These are phyloP conservation scores for Gymnoscopelus braueri DNA, from an alignment of 2,797 vertebrate species.

Conservation along the genomic window DNA sequence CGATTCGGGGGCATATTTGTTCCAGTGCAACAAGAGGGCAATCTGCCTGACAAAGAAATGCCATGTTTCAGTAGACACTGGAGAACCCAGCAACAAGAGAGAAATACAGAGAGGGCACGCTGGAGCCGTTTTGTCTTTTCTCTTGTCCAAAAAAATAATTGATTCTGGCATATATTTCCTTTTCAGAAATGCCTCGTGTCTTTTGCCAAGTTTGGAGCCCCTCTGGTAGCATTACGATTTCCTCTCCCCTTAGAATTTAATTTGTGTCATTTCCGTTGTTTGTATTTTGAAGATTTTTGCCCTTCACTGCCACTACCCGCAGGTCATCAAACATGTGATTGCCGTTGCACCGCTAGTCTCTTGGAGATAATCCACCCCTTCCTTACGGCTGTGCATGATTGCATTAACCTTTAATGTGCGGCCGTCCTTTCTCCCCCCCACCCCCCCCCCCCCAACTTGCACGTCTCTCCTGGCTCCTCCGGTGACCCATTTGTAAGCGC, in stretches of 20 bases:
- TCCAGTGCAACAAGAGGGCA: conserved; percentile 5
- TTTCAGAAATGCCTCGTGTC: conserved; percentile 34
- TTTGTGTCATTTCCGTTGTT: conserved; percentile 42
- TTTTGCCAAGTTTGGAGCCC: conserved; percentile 47
- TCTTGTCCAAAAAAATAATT: conserved; percentile 41
- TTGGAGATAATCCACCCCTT: conserved; percentile 37
- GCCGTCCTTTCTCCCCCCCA: conserved; percentile 3
- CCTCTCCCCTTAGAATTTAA: conserved; percentile 39
- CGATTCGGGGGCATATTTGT: background rate
- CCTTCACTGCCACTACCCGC: conserved; percentile 28
- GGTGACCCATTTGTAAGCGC: conserved; percentile 22
- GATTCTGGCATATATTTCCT: conserved; percentile 42
- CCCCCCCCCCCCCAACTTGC: conserved; percentile 28
- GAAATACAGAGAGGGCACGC: conserved; percentile 10
- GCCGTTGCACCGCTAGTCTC: conserved; percentile 7
- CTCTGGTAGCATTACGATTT: conserved; percentile 45
- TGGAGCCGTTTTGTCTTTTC: conserved; percentile 6
- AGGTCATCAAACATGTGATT: conserved; percentile 40
- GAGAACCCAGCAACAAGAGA: conserved; percentile 15
- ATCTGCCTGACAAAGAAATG: conserved; percentile 23
- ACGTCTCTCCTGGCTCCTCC: background rate
- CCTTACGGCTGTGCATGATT: conserved; percentile 53
- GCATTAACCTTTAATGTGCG: conserved; percentile 62
- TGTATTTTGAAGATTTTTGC: conserved; percentile 41
- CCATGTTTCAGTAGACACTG: conserved; percentile 8